phyloP scores from a whole-genome alignment of 2,888 invertebrate genomes.

The Phytoseiulus persimilis region DNA sequence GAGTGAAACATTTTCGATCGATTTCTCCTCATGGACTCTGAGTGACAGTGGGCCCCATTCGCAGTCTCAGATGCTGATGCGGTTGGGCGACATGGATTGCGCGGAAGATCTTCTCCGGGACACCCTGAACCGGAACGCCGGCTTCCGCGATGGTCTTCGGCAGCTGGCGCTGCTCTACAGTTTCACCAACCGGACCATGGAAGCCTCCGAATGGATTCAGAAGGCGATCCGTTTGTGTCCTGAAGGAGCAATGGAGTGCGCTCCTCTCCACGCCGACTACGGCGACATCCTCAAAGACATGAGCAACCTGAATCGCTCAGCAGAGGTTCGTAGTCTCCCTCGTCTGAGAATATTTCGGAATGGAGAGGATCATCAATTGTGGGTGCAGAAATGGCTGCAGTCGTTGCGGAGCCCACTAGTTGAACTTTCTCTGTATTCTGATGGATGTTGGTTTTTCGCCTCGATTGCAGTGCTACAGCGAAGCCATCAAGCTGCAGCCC shows the following conservation, averaged over 20 bases:
- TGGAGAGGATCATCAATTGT: background rate
- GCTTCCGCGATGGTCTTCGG: conserved; percentile 45
- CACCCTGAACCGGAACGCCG: conserved; percentile 42
- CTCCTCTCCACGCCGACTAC: conserved; percentile 46
- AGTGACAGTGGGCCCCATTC: too few species aligned
- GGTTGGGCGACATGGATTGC: conserved; percentile 44
- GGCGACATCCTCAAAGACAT: conserved; percentile 46
- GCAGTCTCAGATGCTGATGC: conserved; percentile 46
- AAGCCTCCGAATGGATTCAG: conserved; percentile 46
- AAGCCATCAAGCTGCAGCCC: conserved; percentile 46
- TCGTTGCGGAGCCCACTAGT: too few species aligned
- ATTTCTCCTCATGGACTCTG: background rate
- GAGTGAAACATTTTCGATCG: background rate
- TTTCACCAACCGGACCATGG: conserved; percentile 45
- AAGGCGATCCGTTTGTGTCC: conserved; percentile 45
- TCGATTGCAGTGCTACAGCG: conserved; percentile 45
- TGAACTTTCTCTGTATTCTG: too few species aligned
- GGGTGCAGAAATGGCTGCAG: too few species aligned
- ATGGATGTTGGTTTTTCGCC: background rate
- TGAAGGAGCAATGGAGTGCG: conserved; percentile 44
- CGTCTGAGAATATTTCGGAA: background rate
- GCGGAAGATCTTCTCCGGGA: conserved; percentile 45
- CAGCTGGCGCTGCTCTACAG: conserved; percentile 46
- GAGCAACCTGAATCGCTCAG: conserved; percentile 46
- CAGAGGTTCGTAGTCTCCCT: conserved; percentile 43